A percentile compares a stretch with the other conserved stretches of the same genome.
Evolutionary conservation across 2,888 invertebrate genomes (phyloP).

Genomic region (Seira musarum): DNA sequence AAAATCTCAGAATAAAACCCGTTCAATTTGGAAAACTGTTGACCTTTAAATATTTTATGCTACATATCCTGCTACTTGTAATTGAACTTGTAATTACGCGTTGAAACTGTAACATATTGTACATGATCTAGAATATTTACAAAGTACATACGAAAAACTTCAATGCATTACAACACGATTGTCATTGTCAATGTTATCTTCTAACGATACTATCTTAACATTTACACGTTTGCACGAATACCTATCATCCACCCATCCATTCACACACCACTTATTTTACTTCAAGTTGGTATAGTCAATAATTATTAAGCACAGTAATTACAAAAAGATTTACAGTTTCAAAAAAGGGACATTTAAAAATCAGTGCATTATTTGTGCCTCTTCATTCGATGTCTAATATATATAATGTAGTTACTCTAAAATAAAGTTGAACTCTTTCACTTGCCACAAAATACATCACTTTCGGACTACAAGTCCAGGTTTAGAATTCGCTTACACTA

Average conservation of each 20-base stretch:
- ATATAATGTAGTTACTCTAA: neutral
- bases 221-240: neutral
- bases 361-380: slow-evolving; percentile 57
- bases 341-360: slow-evolving; percentile 43
- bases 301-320: slow-evolving; percentile 20
- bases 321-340: slow-evolving; percentile 19
- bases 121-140: too few relatives aligned
- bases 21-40: too few relatives aligned
- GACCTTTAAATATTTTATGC: too few relatives aligned
- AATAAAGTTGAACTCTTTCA: neutral
- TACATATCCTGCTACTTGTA: too few relatives aligned
- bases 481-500: neutral
- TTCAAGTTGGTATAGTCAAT: too few relatives aligned
- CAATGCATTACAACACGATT: too few relatives aligned
- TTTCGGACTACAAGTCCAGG: neutral
- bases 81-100: too few relatives aligned
- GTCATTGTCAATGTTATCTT: too few relatives aligned
- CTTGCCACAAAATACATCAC: neutral
- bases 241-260: neutral
- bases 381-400: neutral
- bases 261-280: slow-evolving; percentile 11
- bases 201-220: too few relatives aligned
- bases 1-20: too few relatives aligned
- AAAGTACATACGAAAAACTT: too few relatives aligned
- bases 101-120: too few relatives aligned